Evolutionary conservation across 2,797 vertebrate genomes (phyloP), one percentile per base, ranked within the genome.

Genomic region (Brachyrhaphis roseni): DNA sequence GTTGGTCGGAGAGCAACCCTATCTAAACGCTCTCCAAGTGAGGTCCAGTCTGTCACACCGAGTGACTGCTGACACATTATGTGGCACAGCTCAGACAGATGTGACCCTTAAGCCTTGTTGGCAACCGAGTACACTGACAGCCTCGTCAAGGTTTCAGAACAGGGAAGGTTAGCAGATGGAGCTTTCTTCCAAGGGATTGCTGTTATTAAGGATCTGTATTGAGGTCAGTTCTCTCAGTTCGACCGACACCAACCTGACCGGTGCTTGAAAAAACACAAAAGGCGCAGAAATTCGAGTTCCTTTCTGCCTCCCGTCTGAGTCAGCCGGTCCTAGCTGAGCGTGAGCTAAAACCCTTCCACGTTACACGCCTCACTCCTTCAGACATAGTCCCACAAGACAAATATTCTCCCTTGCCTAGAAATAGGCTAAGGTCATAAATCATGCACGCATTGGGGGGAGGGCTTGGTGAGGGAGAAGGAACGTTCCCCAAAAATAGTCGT

Each of bases 141-240:
- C 84, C 80, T 79, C 75, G 70, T 83, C 80, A 78, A 51, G 23
- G 80, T 81, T 84, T 83, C 51, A 74, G 86, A 82, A 74, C 39
- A 72, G 74, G 53, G 59, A 26, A 71, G 76, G 71, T 57, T 77
- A 81, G 80, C 5, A 78, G 74, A 85, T 10, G 84, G 78, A 86
- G 90, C 86, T 90, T 83, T 82, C 23, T 46, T 92, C 90, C 86
- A 87, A 91, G 86, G 84, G 93, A 93, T 91, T 93, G 88, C 84
- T 79, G 88, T 94, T 95, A 94, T 93, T 94, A 93, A 90, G 90
- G 90, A 88, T 89, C 88, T 83, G 90, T 91, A 95, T 94, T 94
- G 93, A 94, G 95, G 95, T 94, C 95, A 95, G 74, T 86, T 91
- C 87, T 92, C 86, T 78, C 84, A 83, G 88, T 89, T 86, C 72